Conservation (phyloP, 2,888 invertebrate species). For the Drosophila fulvimacula region DNA sequence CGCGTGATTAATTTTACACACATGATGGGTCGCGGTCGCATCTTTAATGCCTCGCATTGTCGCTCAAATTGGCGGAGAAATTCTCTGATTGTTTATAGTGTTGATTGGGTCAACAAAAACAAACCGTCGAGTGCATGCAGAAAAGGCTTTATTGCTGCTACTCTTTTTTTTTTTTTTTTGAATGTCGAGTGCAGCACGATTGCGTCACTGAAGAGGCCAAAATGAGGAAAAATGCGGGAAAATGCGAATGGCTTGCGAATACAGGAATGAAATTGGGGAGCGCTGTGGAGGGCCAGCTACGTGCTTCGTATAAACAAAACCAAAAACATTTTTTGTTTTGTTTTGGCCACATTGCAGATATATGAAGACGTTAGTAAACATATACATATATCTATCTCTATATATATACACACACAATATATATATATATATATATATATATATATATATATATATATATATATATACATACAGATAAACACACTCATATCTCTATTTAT, state of each 20-base stretch:
- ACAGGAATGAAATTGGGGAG: not conserved
- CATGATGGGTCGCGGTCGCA: not conserved
- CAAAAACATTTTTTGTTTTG: conserved; percentile 18
- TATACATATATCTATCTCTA: conserved; percentile 2
- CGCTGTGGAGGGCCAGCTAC: conserved; percentile 26
- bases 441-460: not conserved
- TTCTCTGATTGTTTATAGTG: conserved; percentile 37
- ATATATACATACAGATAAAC: not conserved
- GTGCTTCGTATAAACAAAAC: conserved; percentile 56
- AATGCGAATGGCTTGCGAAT: conserved; percentile 3
- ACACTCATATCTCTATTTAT: conserved; percentile 17
- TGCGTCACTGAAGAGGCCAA: conserved; percentile 26
- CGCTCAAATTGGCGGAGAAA: conserved; percentile 17
- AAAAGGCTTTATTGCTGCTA: not conserved
- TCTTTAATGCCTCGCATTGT: conserved; percentile 5
- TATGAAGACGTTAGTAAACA: conserved; percentile 31
- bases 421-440: not conserved
- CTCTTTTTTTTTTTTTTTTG: conserved; percentile 1
- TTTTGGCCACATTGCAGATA: conserved; percentile 5
- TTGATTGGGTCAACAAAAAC: conserved; percentile 47
- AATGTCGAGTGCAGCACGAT: conserved; percentile 38
- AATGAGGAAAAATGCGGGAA: not conserved
- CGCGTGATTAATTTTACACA: not conserved
- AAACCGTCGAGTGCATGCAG: conserved; percentile 13
- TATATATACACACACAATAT: not conserved